Evolutionary conservation across 2,113 vertebrate genomes (phyloP).

Genomic region (Nipponia nippon): DNA sequence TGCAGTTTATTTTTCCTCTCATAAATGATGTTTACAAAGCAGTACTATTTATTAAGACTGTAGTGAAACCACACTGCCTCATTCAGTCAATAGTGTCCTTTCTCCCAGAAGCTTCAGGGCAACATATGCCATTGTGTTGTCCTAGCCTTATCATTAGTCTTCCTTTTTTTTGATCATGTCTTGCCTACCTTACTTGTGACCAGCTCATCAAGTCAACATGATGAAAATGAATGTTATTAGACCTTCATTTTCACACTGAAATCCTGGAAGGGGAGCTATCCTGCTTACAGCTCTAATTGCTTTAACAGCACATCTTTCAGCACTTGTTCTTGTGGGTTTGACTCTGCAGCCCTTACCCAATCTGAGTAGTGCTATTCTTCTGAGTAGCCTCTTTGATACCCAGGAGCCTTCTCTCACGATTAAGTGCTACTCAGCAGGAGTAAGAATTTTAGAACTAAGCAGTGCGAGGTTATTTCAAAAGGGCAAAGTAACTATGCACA

Average conservation of each 20-base stretch:
- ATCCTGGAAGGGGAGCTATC: background rate
- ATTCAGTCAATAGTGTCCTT: background rate
- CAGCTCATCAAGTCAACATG: background rate
- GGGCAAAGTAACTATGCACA: background rate
- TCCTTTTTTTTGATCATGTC: rapidly evolving
- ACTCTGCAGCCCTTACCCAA: background rate
- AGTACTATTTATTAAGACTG: background rate
- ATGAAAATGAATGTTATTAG: constrained; percentile 28
- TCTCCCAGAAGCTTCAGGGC: background rate
- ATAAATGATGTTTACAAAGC: background rate
- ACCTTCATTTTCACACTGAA: background rate
- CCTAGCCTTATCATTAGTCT: background rate
- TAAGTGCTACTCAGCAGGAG: background rate
- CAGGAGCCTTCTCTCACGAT: background rate
- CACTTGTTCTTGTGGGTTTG: background rate
- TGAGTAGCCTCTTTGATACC: background rate
- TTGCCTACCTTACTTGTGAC: background rate
- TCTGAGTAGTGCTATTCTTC: background rate
- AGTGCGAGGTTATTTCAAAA: background rate
- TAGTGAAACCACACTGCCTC: background rate
- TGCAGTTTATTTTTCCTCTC: background rate
- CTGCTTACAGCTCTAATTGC: constrained; percentile 1
- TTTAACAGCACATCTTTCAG: background rate
- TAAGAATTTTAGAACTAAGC: background rate
- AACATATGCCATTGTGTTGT: background rate